Evolutionary conservation across 1,140 invertebrate genomes (phyloP), one percentile per base, ranked within the genome.

Genomic region (Saxidomus purpurata): DNA sequence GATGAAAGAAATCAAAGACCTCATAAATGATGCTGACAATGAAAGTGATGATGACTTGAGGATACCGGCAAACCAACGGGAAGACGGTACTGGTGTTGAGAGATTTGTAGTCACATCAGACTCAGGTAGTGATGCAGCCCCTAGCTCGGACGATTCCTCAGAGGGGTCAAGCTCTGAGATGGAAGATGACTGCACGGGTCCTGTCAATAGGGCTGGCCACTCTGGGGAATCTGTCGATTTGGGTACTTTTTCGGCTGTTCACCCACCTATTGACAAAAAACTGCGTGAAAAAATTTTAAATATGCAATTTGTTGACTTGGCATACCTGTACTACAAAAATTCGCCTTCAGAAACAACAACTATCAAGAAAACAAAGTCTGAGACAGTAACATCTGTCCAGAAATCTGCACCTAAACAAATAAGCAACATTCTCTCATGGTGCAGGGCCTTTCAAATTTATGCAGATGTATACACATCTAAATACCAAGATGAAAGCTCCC

Each of bases 401-500:
- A 67, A 83, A 47, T 28, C 59, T 22, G 22, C 19, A 1, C 36
- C 31, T 0, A 38, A 83, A 67, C 59, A 61, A 82, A 82, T 82
- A 1, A 36, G 0, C 3, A 63, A 34, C 6, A 82, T 82, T n/a
- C 8, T 59, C 3, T 8, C 25, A 8, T 59, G 80, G 80, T 59
- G 55, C 55, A 13, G 34, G 19, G 80, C 80, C 6, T 82, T 82
- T 82, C 80, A 82, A 63, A 61, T 82, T 6, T 82, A 82, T 25
- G 49, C 80, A 13, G 80, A 82, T 17, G 36, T 82, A 4, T 82
- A 82, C 34, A 13, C 4, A 4, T 19, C 55, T 9, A 82, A 82
- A 38, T 82, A 82, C 31, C 52, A 15, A 9, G 2, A 6, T 13
- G 36, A 82, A n/a, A 25, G 4, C 34, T 6, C 13, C 55, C 52